Percentiles rank a stretch among this genome's conserved stretches.
Evolutionary conservation across 1,140 invertebrate species (phyloP).

Genomic region (Spodoptera litura): DNA sequence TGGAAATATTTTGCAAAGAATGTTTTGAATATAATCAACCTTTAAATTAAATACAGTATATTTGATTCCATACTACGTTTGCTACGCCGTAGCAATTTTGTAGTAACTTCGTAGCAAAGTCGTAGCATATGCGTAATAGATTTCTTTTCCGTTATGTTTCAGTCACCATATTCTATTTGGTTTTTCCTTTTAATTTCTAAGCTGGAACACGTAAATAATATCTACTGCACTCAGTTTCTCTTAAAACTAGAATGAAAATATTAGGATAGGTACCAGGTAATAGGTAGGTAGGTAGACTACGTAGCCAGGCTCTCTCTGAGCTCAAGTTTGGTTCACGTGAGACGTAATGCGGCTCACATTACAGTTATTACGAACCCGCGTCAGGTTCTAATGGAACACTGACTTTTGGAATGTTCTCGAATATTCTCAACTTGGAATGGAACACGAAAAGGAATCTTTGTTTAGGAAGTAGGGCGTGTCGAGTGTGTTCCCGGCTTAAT

Average conservation of each 20-base stretch:
- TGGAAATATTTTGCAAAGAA: no score
- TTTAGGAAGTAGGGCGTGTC: conserved; percentile 19
- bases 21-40: no score
- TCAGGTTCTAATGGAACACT: conserved; percentile 31
- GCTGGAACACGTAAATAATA: no score
- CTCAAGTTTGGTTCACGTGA: not conserved
- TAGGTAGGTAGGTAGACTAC: not conserved
- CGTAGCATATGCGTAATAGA: conserved; percentile 7
- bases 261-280: not conserved
- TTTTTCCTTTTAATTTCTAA: no score
- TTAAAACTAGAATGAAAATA: not conserved
- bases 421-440: conserved; percentile 5
- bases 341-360: conserved; percentile 19
- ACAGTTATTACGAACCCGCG: conserved; percentile 30
- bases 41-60: no score
- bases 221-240: no score
- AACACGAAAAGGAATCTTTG: conserved; percentile 20
- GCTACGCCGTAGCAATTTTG: not conserved
- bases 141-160: no score
- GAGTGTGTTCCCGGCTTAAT: not conserved
- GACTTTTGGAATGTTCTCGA: conserved; percentile 20
- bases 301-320: not conserved
- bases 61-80: not conserved
- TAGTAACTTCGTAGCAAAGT: not conserved
- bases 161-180: not conserved